These are phyloP conservation scores for Chaetophractus vellerosus DNA, from an alignment of 2,797 vertebrate species.

Conservation along the genomic window DNA sequence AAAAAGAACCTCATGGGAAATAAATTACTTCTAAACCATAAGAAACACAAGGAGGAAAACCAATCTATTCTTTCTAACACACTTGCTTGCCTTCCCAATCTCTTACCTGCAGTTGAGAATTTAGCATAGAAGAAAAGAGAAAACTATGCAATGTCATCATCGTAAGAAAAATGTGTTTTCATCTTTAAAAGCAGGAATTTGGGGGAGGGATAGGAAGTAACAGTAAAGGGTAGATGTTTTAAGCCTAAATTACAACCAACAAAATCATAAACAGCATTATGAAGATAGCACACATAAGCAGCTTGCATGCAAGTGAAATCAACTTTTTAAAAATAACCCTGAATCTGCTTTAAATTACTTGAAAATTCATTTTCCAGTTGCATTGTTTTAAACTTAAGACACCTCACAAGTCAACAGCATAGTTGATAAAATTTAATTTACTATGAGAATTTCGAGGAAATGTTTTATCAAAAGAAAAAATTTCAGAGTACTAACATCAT, in stretches of 20 bases:
- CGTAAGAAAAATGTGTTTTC: background rate
- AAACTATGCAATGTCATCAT: background rate
- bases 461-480: background rate
- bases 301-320: rapidly evolving
- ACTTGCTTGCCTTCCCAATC: background rate
- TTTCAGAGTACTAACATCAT: too few relatives aligned
- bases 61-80: background rate
- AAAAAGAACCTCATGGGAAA: background rate
- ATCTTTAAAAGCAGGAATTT: background rate
- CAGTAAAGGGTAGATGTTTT: too few relatives aligned
- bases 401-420: background rate
- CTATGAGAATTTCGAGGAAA: background rate
- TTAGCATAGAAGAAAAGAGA: background rate
- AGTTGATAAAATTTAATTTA: too few relatives aligned
- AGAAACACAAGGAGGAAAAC: background rate
- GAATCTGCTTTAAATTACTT: background rate
- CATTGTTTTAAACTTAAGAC: background rate
- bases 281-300: rapidly evolving
- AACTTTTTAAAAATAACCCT: rapidly evolving
- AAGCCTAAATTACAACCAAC: rapidly evolving
- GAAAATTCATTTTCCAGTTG: background rate
- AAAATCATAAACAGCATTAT: rapidly evolving
- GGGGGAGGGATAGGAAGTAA: rapidly evolving
- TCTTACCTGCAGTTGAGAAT: background rate
- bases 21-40: background rate